Evolutionary conservation across 2,888 invertebrate genomes (phyloP), one percentile per base, ranked within the genome.

Genomic region (Chouioia cunea): DNA sequence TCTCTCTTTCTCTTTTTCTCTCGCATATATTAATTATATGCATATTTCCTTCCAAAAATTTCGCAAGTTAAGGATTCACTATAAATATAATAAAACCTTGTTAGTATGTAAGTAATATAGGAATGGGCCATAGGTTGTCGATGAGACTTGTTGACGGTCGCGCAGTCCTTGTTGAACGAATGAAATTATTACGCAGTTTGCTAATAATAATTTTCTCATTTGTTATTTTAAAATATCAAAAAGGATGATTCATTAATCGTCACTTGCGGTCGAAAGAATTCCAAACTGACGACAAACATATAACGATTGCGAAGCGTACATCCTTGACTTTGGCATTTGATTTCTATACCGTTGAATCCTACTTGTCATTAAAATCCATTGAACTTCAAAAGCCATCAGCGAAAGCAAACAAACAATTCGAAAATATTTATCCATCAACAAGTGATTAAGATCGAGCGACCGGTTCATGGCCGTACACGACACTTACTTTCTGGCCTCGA

Each of bases 381-480:
- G 43, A 36, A 43, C 22, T 53, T 54, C 14, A 62, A 62, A 50
- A 16, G 44, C 15, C 8, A 56, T n/a, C 36, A 16, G 2, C 20
- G 58, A 12, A 47, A 23, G 59, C 20, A 20, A 60, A 20, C 36
- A 36, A 36, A 36, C 36, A 6, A 12, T 36, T 1, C 10, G 6
- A 36, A 36, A 8, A 36, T 36, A 36, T 36, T 36, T 36, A 36
- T 36, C 36, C 36, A 36, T 36, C 36, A 36, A 36, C 6, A 36
- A 36, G 36, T 10, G 36, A 36, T 36, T 36, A 36, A 36, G 36
- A 36, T 10, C 36, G 36, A 36, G 1, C 12, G 36, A 36, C 36
- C 36, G 64, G 57, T 65, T 65, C 57, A 65, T 43, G 65, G 65
- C 10, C 65, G 44, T 36, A 65, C 36, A 43, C 23, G 22, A 4